These are phyloP conservation scores for Melinopterus prodromus DNA, from an alignment of 2,888 invertebrate genomes.

Conservation along the genomic window DNA sequence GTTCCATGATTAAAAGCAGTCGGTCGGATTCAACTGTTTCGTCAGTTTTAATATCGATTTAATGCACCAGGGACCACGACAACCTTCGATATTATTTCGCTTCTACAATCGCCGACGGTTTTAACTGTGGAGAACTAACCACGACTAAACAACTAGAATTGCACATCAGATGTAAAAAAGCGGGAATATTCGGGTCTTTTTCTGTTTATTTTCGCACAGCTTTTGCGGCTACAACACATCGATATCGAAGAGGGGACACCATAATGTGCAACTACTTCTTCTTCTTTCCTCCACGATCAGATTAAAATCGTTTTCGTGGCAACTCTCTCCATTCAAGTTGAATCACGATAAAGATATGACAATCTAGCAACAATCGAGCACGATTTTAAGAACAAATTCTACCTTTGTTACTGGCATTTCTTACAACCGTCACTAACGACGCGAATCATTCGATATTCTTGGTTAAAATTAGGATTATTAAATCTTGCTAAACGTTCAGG, in stretches of 20 bases:
- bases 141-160: conserved; percentile 47
- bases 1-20: conserved; percentile 38
- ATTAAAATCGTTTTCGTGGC: not conserved
- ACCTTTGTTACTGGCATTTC: not conserved
- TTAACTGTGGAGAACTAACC: conserved; percentile 23
- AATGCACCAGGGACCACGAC: not conserved
- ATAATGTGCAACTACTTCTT: not conserved
- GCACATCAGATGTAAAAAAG: conserved; percentile 49
- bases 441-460: not conserved
- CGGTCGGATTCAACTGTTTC: not conserved
- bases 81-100: conserved; percentile 5
- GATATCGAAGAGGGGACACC: conserved; percentile 19
- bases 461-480: too few relatives aligned
- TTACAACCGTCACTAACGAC: not conserved
- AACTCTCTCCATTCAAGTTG: not conserved
- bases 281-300: not conserved
- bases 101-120: conserved; percentile 11
- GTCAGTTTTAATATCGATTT: conserved; percentile 13
- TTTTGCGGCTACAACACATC: conserved; percentile 42
- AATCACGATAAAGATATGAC: not conserved
- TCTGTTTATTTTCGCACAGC: conserved; percentile 32
- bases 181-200: conserved; percentile 40
- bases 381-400: not conserved
- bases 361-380: not conserved
- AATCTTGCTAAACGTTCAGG: too few relatives aligned